A percentile compares a stretch with the other conserved stretches of the same genome.
phyloP scores from a whole-genome alignment of 2,113 vertebrate genomes.

The Misgurnus mizolepis region DNA sequence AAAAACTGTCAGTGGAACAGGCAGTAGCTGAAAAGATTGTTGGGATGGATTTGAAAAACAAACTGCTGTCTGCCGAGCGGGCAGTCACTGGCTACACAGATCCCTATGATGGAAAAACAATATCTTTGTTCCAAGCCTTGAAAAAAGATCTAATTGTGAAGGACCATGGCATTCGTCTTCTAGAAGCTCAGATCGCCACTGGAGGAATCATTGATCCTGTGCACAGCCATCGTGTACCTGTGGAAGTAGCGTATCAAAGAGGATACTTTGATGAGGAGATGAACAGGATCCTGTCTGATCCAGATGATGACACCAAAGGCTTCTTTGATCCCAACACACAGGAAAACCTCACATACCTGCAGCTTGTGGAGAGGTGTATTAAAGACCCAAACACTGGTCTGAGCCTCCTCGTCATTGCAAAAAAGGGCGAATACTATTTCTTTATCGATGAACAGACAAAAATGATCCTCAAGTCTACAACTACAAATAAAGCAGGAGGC shows the following conservation, averaged over 20 bases:
- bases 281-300: slow-evolving; percentile 67
- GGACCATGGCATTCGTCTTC: slow-evolving; percentile 67
- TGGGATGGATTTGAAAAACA: slow-evolving; percentile 68
- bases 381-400: slow-evolving; percentile 66
- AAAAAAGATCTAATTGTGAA: slow-evolving; percentile 70
- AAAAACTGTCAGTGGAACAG: slow-evolving; percentile 70
- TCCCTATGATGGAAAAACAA: slow-evolving; percentile 78
- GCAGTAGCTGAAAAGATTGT: slow-evolving; percentile 67
- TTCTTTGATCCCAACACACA: slow-evolving; percentile 75
- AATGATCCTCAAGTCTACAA: slow-evolving; percentile 63
- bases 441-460: slow-evolving; percentile 67
- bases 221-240: slow-evolving; percentile 65
- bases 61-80: slow-evolving; percentile 68
- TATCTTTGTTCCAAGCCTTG: slow-evolving; percentile 79
- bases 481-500: slow-evolving; percentile 67
- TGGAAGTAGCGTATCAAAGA: slow-evolving; percentile 78
- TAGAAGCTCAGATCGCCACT: slow-evolving; percentile 69
- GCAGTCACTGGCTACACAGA: slow-evolving; percentile 80
- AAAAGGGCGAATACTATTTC: slow-evolving; percentile 72
- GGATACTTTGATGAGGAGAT: slow-evolving; percentile 83
- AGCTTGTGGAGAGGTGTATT: slow-evolving; percentile 74
- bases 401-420: slow-evolving; percentile 69
- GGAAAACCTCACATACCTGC: slow-evolving; percentile 81
- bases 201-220: slow-evolving; percentile 69
- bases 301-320: slow-evolving; percentile 68